Evolutionary conservation across 2,888 invertebrate species (phyloP).

Genomic region (Amblyteles armatorius): DNA sequence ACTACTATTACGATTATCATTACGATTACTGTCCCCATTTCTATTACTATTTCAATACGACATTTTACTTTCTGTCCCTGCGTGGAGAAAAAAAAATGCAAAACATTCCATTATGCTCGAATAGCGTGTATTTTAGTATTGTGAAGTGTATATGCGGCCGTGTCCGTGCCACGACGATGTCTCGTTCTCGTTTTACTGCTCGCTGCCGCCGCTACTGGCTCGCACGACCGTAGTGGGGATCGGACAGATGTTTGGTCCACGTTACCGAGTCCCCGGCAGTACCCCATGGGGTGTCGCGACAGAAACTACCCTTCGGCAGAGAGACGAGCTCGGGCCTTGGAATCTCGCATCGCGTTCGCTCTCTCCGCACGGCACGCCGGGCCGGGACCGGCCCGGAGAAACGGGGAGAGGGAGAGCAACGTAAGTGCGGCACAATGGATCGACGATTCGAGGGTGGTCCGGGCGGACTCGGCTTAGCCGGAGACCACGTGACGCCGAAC

Average conservation of each 20-base stretch:
- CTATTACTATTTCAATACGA: no score
- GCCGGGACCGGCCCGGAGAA: conserved; percentile 13
- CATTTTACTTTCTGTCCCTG: no score
- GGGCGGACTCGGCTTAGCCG: conserved; percentile 46
- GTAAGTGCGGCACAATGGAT: conserved; percentile 31
- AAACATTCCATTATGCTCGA: no score
- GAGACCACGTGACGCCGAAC: conserved; percentile 62
- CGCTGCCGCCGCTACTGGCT: conserved; percentile 40
- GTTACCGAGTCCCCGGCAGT: conserved; percentile 75
- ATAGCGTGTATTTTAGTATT: no score
- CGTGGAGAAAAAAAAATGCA: no score
- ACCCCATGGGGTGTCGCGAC: conserved; percentile 81
- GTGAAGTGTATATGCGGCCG: no score
- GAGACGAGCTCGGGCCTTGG: conserved; percentile 53
- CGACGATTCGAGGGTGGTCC: conserved; percentile 61
- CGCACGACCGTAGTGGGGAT: conserved; percentile 68
- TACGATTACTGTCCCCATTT: no score
- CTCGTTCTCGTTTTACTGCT: conserved; percentile 52
- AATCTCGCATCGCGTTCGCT: background rate
- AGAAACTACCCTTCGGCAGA: conserved; percentile 80
- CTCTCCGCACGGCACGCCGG: conserved; percentile 14
- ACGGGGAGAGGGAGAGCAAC: conserved; percentile 11
- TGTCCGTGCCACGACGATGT: conserved; percentile 26
- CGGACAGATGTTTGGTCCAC: conserved; percentile 84
- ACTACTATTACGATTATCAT: no score